A percentile compares a stretch with the other conserved stretches of the same genome.
phyloP scores from a whole-genome alignment of 2,797 vertebrate species.

The Lemur catta region DNA sequence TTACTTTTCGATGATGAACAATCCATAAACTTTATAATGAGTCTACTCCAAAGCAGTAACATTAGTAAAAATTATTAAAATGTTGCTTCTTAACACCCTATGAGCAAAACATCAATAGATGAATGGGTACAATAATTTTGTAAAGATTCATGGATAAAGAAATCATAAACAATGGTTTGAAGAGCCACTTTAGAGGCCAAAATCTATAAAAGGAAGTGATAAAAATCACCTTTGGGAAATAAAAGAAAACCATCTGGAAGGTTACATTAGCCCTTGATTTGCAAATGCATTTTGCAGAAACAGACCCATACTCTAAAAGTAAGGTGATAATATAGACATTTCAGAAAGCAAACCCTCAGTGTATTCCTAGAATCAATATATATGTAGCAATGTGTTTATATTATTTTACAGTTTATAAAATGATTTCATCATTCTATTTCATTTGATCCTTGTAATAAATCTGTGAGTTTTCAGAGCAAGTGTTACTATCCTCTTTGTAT shows the following conservation, averaged over 20 bases:
- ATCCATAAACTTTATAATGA: neutral
- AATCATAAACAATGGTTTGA: neutral
- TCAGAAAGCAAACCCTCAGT: neutral
- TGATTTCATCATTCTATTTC: neutral
- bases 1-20: slow-evolving; percentile 24
- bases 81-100: neutral
- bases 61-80: slow-evolving; percentile 20
- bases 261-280: neutral
- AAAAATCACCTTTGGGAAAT: neutral
- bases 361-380: neutral
- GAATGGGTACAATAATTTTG: neutral
- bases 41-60: neutral
- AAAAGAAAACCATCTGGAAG: slow-evolving; percentile 15
- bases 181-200: neutral
- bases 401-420: neutral
- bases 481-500: neutral
- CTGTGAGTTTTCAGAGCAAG: neutral
- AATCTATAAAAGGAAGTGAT: neutral
- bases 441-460: neutral
- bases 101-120: slow-evolving; percentile 4
- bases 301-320: neutral
- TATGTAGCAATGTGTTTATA: neutral
- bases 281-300: slow-evolving; percentile 21
- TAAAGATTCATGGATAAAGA: neutral
- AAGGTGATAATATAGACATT: neutral